Base-by-base conservation (phyloP, 2,888 invertebrate species). In the Aspidapion aeneum region DNA sequence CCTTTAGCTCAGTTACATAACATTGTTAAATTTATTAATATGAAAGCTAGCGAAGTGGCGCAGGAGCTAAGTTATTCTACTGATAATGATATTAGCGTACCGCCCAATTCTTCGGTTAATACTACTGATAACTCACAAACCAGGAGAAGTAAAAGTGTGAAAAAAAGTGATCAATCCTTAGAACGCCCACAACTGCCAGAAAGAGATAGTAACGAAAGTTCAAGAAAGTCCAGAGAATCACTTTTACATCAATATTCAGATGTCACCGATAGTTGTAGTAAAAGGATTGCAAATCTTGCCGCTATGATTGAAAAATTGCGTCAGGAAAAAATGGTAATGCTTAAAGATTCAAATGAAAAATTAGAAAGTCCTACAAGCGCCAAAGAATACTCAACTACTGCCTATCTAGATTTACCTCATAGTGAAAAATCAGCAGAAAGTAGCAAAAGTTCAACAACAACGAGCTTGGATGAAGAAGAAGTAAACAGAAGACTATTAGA, bases 281-380 rank as follows among this genome's bases (percentile, higher is more conserved):
- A 85, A 66, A 80, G 85, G 63, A 87, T 87, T 55, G 81, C 82
- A 1, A 82, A 84, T 63, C 73, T 87, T 3, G 81, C 83, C 0
- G 81, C 82, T 9, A 80, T 85, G 70, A 86, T 87, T 16, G 79
- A 82, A n/a, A 81, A 83, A 72, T 82, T 87, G 3, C 81, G 87
- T n/a, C 78, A 81, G 60, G 87, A 87, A 70, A 84, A 84, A 66
- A 78, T 81, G 55, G 78, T 80, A 55, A 77, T 85, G 69, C 35
- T 71, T 16, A 61, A 66, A 22, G 63, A 80, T 2, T 68, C 80
- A 18, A 77, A 78, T 0, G 54, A 2, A 20, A 12, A n/a, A 18
- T 54, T 18, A 12, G 18, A 57, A 63, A 60, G 19, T 21, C 60
- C 59, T 18, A 63, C 51, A 22, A 18, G 63, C n/a, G 74, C 73